Evolutionary conservation across 2,797 vertebrate species (phyloP), one percentile per base, ranked within the genome.

Genomic region (Amniataba percoides): DNA sequence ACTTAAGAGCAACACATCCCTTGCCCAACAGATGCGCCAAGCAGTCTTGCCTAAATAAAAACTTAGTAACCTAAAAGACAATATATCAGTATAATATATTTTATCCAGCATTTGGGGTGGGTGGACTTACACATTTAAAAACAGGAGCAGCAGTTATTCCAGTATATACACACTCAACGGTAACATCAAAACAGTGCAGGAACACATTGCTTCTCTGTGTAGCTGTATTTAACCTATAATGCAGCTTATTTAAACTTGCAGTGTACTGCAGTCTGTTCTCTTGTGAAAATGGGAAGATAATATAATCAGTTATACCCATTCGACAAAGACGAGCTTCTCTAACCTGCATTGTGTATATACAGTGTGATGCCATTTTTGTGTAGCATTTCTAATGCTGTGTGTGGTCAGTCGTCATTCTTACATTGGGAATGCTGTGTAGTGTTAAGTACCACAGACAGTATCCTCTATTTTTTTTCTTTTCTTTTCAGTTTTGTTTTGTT

Each of bases 41-140:
- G 92, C 94, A 94, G 94, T 94, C 93, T 94, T 90, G 89, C 93
- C 90, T 92, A 93, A 93, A 94, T 93, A 92, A 90, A 91, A 93
- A 93, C 95, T 96, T 96, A 96, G 95, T 95, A 94, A 95, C 82
- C 84, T 92, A 92, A 93, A 94, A 91, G 94, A 93, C 91, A 80
- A 85, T 93, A 90, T 93, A 94, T 94, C 88, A 81, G 89, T 93
- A 92, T 91, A 93, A 73, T 92, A 93, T 94, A 94, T 93, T 92
- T 93, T 93, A 93, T 94, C 88, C 88, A 88, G 90, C 92, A 87
- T 89, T 90, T 78, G 84, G 89, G 88, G 86, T 77, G 90, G 91
- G 93, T 89, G 87, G 87, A 93, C 87, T 80, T 81, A 84, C 85
- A 91, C 78, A 83, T 85, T 89, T 73, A 91, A 84, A 86, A 88